Conservation (phyloP, 1,140 invertebrate species). For the Drosophila melanogaster region DNA sequence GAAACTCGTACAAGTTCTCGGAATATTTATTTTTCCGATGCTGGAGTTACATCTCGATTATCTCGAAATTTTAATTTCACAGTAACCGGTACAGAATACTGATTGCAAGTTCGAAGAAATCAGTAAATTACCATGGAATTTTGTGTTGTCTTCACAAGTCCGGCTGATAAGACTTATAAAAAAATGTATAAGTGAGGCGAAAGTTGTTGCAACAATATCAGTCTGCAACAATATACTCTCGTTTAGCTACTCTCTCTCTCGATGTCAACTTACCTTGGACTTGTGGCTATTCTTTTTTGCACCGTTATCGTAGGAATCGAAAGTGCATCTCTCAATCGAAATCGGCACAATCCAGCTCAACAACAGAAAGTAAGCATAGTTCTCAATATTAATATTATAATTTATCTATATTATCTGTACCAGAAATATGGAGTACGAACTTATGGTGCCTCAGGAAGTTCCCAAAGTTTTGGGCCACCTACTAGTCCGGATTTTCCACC, state of each 20-base stretch:
- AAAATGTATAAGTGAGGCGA: not conserved
- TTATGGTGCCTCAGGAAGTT: not conserved
- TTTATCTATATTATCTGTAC: not conserved
- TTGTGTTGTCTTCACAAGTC: not conserved
- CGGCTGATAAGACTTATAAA: not conserved
- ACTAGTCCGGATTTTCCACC: not conserved
- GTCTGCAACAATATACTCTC: not conserved
- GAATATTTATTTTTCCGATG: too few species aligned
- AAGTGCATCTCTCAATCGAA: not conserved
- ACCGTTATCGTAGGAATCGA: not conserved
- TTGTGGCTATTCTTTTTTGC: not conserved
- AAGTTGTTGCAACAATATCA: not conserved
- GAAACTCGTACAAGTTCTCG: too few species aligned
- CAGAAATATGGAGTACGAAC: not conserved
- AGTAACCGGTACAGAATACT: not conserved
- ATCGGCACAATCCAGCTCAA: not conserved
- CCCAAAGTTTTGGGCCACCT: not conserved
- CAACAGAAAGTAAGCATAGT: not conserved
- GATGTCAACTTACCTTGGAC: not conserved
- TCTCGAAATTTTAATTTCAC: not conserved
- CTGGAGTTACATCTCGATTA: not conserved
- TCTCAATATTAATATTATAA: too few species aligned
- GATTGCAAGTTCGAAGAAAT: not conserved
- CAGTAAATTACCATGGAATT: not conserved
- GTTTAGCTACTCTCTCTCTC: too few species aligned